These are phyloP conservation scores for Bacillus rossius DNA, from an alignment of 1,140 invertebrate species.

Conservation along the genomic window DNA sequence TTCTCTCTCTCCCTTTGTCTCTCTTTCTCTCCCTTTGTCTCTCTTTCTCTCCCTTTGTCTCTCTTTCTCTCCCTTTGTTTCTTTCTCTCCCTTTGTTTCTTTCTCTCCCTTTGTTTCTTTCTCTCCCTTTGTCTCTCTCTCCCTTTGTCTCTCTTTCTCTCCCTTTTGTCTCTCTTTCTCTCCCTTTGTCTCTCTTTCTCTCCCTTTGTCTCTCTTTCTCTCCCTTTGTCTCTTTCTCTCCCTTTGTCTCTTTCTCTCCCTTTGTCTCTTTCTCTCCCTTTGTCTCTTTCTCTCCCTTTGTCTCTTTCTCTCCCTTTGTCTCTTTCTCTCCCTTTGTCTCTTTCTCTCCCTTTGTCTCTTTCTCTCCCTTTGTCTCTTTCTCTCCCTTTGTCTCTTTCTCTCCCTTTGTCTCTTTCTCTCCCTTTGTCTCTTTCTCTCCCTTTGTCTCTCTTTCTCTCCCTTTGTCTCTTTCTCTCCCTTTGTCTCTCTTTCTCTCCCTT, in stretches of 20 bases:
- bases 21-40: too few relatives aligned
- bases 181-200: too few relatives aligned
- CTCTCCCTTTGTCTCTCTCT: neutral
- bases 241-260: neutral
- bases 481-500: too few relatives aligned
- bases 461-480: too few relatives aligned
- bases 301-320: neutral
- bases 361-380: neutral
- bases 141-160: too few relatives aligned
- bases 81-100: neutral
- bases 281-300: neutral
- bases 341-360: neutral
- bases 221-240: neutral
- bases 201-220: too few relatives aligned
- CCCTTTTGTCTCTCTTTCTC: too few relatives aligned
- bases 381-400: neutral
- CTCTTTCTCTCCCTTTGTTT: too few relatives aligned
- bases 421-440: neutral
- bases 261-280: neutral
- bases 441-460: too few relatives aligned
- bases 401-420: neutral
- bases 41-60: too few relatives aligned
- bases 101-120: neutral
- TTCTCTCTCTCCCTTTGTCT: too few relatives aligned
- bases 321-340: neutral